A percentile compares a stretch with the other conserved stretches of the same genome.
Conservation (phyloP, 2,113 vertebrate genomes). For the Lasiurus borealis region DNA sequence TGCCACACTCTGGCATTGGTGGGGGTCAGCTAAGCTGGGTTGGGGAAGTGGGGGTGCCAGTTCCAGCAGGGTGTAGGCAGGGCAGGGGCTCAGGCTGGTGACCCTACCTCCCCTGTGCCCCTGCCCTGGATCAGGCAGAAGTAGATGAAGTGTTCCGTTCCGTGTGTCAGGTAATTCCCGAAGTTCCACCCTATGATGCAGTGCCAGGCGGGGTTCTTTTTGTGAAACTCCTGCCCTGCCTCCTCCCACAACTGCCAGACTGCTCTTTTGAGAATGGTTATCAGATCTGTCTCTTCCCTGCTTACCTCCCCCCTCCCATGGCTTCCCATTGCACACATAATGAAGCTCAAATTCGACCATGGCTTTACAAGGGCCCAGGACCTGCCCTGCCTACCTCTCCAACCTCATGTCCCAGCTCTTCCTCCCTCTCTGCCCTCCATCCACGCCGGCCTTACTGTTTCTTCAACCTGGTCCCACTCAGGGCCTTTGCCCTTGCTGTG, state of each 20-base stretch:
- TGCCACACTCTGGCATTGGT: too few species aligned
- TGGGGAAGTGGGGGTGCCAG: neutral
- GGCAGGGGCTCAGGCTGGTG: neutral
- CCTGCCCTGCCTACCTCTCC: neutral
- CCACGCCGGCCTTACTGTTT: neutral
- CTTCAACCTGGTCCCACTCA: neutral
- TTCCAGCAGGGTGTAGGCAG: neutral
- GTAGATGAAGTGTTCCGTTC: neutral
- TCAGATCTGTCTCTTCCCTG: neutral
- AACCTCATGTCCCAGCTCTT: rapidly evolving
- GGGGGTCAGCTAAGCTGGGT: neutral
- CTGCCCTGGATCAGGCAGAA: neutral
- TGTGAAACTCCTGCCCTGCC: neutral
- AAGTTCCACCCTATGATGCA: neutral
- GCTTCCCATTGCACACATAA: neutral
- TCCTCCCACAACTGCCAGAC: neutral
- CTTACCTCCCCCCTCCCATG: too few species aligned
- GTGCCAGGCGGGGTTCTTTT: neutral
- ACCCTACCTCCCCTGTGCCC: neutral
- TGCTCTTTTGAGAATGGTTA: neutral
- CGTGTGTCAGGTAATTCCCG: neutral
- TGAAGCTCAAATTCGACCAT: neutral
- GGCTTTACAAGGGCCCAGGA: neutral
- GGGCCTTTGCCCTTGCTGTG: neutral
- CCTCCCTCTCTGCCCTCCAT: neutral